Evolutionary conservation across 1,140 invertebrate genomes (phyloP).

Genomic region (Scaptomyza hsui): DNA sequence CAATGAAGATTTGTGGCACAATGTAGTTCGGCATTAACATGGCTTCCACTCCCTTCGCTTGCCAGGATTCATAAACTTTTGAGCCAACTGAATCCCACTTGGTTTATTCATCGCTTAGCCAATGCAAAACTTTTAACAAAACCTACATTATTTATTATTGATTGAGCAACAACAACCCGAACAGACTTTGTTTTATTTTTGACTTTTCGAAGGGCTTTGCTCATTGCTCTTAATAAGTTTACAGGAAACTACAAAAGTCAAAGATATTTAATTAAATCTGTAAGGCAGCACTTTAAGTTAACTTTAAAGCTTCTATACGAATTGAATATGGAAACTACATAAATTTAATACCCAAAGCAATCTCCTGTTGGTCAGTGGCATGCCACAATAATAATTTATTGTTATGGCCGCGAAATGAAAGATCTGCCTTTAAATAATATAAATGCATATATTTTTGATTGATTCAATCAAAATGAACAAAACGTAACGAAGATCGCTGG

Average conservation of each 20-base stretch:
- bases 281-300: neutral
- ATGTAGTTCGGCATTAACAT: conserved; percentile 25
- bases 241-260: neutral
- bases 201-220: neutral
- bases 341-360: neutral
- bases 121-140: conserved; percentile 44
- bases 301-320: neutral
- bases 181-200: neutral
- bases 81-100: conserved; percentile 22
- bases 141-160: conserved; percentile 62
- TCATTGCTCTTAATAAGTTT: too few relatives aligned
- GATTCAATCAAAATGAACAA: conserved; percentile 80
- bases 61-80: conserved; percentile 51
- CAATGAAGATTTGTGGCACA: conserved; percentile 67
- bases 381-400: conserved; percentile 77
- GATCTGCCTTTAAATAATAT: conserved; percentile 62
- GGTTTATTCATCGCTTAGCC: conserved; percentile 51
- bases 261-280: neutral
- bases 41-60: conserved; percentile 42
- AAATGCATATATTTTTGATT: conserved; percentile 78
- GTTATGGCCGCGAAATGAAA: conserved; percentile 52
- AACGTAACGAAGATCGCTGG: conserved; percentile 52
- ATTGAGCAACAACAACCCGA: conserved; percentile 45
- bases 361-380: conserved; percentile 37
- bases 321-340: neutral